Percentiles rank a stretch among this genome's conserved stretches.
Conservation (phyloP, 2,888 invertebrate species). For the Stegana nigrithorax region DNA sequence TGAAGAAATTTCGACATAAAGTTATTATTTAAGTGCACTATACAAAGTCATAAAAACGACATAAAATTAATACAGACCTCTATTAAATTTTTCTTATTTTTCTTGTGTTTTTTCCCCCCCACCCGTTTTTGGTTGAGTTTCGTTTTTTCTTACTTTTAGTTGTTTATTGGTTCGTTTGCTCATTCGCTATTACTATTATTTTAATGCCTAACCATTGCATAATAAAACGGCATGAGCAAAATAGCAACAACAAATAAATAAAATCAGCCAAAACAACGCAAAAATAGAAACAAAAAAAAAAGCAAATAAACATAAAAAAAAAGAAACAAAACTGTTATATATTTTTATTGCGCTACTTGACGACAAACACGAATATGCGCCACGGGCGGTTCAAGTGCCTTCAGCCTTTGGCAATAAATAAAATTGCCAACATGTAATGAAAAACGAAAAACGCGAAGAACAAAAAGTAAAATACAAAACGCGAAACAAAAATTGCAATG, state of each 20-base stretch:
- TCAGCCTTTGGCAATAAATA: constrained; percentile 42
- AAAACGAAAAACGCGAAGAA: constrained; percentile 23
- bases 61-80: background rate
- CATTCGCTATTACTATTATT: constrained; percentile 31
- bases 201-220: constrained; percentile 36
- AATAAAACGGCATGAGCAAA: constrained; percentile 42
- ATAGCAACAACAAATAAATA: background rate
- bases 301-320: background rate
- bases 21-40: constrained; percentile 13
- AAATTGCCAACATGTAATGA: constrained; percentile 28
- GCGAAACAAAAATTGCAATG: constrained; percentile 6
- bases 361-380: background rate
- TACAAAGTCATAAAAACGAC: constrained; percentile 7
- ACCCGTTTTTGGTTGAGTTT: too few relatives aligned
- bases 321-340: constrained; percentile 4
- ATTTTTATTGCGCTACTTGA: constrained; percentile 15
- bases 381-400: constrained; percentile 24
- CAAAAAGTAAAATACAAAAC: constrained; percentile 4
- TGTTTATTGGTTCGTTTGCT: too few relatives aligned
- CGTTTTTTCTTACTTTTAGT: too few relatives aligned
- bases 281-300: background rate
- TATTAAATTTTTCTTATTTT: too few relatives aligned
- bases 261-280: background rate
- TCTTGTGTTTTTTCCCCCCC: too few relatives aligned
- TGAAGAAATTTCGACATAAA: background rate